Conservation (phyloP, 2,888 invertebrate genomes). For the Ypsolopha sequella region DNA sequence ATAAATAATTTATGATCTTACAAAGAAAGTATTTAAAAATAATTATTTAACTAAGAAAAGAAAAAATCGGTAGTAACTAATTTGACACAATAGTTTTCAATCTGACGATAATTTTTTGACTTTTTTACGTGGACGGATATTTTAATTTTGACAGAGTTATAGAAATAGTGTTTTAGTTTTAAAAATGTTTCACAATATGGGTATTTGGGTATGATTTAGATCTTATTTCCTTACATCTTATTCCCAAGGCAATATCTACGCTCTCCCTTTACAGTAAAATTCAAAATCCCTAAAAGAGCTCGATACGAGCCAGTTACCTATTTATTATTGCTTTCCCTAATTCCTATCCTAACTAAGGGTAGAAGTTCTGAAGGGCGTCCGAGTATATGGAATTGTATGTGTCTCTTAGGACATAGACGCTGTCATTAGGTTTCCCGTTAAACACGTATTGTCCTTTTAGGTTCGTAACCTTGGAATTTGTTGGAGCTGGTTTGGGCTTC, state of each 20-base stretch:
- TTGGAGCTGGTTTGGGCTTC: slow-evolving; percentile 57
- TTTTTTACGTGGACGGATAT: too few species aligned
- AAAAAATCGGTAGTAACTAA: too few species aligned
- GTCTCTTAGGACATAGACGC: slow-evolving; percentile 74
- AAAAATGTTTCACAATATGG: too few species aligned
- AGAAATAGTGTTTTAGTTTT: too few species aligned
- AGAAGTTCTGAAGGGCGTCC: slow-evolving; percentile 77
- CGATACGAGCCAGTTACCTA: slow-evolving; percentile 58
- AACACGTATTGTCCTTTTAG: slow-evolving; percentile 83
- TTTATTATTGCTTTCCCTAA: neutral
- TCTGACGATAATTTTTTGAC: too few species aligned
- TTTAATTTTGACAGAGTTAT: too few species aligned
- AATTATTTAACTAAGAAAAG: too few species aligned
- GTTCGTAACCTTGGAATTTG: slow-evolving; percentile 77
- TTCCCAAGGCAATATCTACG: neutral
- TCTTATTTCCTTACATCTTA: too few species aligned
- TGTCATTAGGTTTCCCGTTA: slow-evolving; percentile 80
- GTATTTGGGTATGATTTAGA: too few species aligned
- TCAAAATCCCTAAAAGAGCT: slow-evolving; percentile 31
- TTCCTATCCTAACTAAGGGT: slow-evolving; percentile 60
- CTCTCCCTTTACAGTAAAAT: neutral
- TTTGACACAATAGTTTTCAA: too few species aligned
- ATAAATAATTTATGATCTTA: too few species aligned
- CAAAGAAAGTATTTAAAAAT: too few species aligned
- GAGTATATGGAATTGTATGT: slow-evolving; percentile 77